These are phyloP conservation scores for Castor canadensis DNA, from an alignment of 2,113 vertebrate species.

Conservation along the genomic window DNA sequence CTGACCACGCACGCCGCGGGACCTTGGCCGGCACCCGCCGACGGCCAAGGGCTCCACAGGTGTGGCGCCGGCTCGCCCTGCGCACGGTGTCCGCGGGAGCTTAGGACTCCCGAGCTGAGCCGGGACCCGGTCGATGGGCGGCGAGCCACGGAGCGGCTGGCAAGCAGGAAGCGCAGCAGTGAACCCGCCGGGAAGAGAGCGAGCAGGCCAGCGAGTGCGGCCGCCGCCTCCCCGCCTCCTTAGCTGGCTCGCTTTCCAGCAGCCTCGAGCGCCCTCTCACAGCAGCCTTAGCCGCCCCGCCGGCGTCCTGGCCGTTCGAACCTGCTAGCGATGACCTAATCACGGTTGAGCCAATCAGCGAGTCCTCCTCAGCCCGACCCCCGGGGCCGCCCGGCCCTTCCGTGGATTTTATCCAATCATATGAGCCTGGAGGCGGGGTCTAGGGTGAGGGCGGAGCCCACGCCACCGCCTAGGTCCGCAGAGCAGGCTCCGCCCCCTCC, in stretches of 20 bases:
- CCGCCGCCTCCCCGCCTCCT: conserved; percentile 68
- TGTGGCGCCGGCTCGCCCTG: conserved; percentile 58
- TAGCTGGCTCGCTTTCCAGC: neutral
- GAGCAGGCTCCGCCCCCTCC: conserved; percentile 55
- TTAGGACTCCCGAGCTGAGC: neutral
- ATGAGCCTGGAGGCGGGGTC: neutral
- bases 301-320: conserved; percentile 71
- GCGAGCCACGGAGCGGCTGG: neutral
- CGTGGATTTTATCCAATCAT: conserved; percentile 62
- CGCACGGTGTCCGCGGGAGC: neutral
- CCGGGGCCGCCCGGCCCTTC: conserved; percentile 64
- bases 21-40: neutral
- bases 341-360: conserved; percentile 63
- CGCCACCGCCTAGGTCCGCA: conserved; percentile 59
- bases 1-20: neutral
- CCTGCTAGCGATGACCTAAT: conserved; percentile 79
- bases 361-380: conserved; percentile 63
- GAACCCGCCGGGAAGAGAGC: conserved; percentile 55
- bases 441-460: neutral
- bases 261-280: conserved; percentile 71
- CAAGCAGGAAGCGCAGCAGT: neutral
- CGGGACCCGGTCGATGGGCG: neutral
- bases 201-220: neutral
- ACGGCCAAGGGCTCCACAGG: conserved; percentile 71
- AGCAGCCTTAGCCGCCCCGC: conserved; percentile 57